Base-by-base conservation (phyloP, 2,797 vertebrate genomes). In the Craterocephalus amniculus region DNA sequence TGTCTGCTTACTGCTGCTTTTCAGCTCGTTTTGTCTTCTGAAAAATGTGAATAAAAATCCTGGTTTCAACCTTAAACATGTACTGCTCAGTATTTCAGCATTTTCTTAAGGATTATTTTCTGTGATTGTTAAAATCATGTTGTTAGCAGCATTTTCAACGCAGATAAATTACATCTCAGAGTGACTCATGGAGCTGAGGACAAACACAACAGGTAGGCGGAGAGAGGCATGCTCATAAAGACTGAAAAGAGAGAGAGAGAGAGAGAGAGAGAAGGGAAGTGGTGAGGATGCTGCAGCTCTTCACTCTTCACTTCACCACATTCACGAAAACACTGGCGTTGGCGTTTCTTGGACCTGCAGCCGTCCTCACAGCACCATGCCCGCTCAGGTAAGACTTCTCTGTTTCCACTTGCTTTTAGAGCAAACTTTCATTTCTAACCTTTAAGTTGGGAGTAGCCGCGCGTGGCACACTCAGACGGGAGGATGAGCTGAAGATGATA, bases 281-380 rank as follows among this genome's bases (percentile, higher is more conserved):
- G 88, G 83, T 87, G 63, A 85, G 65, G 84, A 90, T 89, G 88
- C 78, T 86, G 81, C 72, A 73, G 57, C 74, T 54, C 61, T 81
- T 62, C 36, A 58, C 66, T 63, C 52, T 31, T 68, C 76, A 45
- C 65, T 64, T 84, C 74, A 59, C 45, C 52, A 45, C 61, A 67
- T 45, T 62, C 54, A 16, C 43, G 36, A 54, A 51, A 18, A 29
- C 65, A n/a, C 27, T 43, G 4, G 20, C 26, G 20, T 24, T 20
- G 10, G 9, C 11, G 35, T 63, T 31, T 71, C 20, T 6, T 31
- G 60, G 66, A 68, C 55, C 63, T 34, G 58, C 27, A 27, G 8
- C 0, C 29, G 2, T 18, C 60, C 57, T 57, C 43, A 7, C 1
- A 49, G 9, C 13, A 34, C 18, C 60, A 84, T 84, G 85, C 22